Conservation (phyloP, 2,888 invertebrate genomes). For the Malthinus seriepunctatus region DNA sequence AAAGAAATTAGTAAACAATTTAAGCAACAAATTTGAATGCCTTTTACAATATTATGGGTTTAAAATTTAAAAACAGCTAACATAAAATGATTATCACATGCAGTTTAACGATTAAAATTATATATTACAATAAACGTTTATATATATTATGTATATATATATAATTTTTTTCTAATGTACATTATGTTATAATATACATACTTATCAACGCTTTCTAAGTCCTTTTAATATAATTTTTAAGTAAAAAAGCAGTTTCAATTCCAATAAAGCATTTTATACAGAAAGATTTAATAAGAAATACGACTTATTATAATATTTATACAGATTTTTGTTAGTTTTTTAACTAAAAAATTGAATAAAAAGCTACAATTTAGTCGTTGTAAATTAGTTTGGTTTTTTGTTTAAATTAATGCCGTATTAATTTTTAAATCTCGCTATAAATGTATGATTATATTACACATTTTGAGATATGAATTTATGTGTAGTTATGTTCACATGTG, state of each 20-base stretch:
- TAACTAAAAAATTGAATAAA: neutral
- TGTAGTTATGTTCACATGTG: slow-evolving; percentile 48
- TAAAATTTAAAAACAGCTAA: slow-evolving; percentile 3
- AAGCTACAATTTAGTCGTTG: slow-evolving; percentile 18
- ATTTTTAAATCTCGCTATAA: slow-evolving; percentile 25
- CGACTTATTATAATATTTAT: slow-evolving; percentile 1
- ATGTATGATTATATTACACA: slow-evolving; percentile 39
- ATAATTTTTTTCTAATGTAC: slow-evolving; percentile 33
- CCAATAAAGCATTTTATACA: slow-evolving; percentile 54
- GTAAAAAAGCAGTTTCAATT: slow-evolving; percentile 58
- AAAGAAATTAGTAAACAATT: too few species aligned
- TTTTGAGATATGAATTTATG: slow-evolving; percentile 47
- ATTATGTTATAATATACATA: slow-evolving; percentile 44
- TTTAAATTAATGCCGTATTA: neutral
- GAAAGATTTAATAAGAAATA: slow-evolving; percentile 34
- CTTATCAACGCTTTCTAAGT: slow-evolving; percentile 43
- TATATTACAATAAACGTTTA: slow-evolving; percentile 46
- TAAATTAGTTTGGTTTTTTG: slow-evolving; percentile 2
- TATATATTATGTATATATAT: slow-evolving; percentile 47
- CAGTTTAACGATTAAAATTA: slow-evolving; percentile 51
- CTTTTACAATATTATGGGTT: neutral
- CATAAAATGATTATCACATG: slow-evolving; percentile 52
- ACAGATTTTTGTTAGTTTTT: slow-evolving; percentile 7
- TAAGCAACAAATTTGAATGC: slow-evolving; percentile 5
- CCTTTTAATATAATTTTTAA: slow-evolving; percentile 43